Evolutionary conservation across 2,888 invertebrate genomes (phyloP).

Genomic region (Scaptomyza polygonia): DNA sequence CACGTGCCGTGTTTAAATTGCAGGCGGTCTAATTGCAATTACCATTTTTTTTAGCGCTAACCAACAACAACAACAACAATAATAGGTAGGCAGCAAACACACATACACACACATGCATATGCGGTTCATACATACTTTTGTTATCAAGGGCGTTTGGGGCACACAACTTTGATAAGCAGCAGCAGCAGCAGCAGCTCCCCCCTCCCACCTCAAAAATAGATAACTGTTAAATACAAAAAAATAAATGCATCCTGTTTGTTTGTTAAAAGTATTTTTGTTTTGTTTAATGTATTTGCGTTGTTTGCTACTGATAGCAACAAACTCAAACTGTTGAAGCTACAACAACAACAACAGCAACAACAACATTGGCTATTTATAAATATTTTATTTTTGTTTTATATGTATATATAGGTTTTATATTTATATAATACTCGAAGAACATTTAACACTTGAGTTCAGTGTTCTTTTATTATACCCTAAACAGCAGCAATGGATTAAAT

Average conservation of each 20-base stretch:
- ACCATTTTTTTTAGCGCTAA: slow-evolving; percentile 17
- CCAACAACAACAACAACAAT: slow-evolving; percentile 12
- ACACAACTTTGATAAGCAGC: slow-evolving; percentile 43
- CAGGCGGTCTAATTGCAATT: slow-evolving; percentile 52
- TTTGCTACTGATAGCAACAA: slow-evolving; percentile 31
- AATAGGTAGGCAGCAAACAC: slow-evolving; percentile 19
- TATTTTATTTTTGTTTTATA: too few species aligned
- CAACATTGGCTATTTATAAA: slow-evolving; percentile 10
- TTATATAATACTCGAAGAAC: slow-evolving; percentile 9
- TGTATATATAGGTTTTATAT: neutral
- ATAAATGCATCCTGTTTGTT: slow-evolving; percentile 41
- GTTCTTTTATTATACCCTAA: neutral
- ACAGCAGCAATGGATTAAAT: too few species aligned
- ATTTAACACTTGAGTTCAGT: slow-evolving; percentile 9
- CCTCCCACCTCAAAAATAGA: slow-evolving; percentile 28
- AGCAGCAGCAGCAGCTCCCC: too few species aligned
- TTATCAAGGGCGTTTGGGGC: slow-evolving; percentile 44
- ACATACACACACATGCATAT: neutral
- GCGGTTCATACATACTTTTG: neutral
- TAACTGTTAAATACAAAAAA: slow-evolving; percentile 10
- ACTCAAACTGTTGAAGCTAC: slow-evolving; percentile 8
- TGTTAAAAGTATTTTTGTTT: neutral
- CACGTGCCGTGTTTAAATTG: slow-evolving; percentile 42
- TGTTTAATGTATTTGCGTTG: slow-evolving; percentile 2
- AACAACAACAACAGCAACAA: neutral